Conservation (phyloP, 2,888 invertebrate genomes). For the Melieria omissa region DNA sequence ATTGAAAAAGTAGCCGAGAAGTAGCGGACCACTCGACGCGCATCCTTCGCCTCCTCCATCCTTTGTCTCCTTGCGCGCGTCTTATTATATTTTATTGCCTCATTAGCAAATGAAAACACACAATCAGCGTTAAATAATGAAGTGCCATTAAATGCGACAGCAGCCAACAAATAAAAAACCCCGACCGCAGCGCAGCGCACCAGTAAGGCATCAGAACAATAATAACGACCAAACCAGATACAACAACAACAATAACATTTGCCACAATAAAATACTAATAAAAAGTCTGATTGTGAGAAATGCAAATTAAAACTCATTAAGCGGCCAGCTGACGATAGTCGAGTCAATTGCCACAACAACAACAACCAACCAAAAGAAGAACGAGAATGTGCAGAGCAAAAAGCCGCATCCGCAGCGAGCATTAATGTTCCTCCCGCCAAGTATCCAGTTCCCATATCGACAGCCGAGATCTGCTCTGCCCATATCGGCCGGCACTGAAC, state of each 20-base stretch:
- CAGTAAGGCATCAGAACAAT: neutral
- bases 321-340: neutral
- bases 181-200: too few relatives aligned
- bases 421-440: constrained; percentile 15
- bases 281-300: constrained; percentile 31
- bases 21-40: neutral
- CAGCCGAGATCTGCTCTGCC: constrained; percentile 10
- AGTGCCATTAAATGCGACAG: constrained; percentile 1
- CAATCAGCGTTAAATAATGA: constrained; percentile 14
- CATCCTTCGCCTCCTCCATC: neutral
- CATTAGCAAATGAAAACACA: constrained; percentile 25
- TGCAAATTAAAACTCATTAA: constrained; percentile 37
- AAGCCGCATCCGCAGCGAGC: neutral
- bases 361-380: neutral
- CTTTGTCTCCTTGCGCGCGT: neutral
- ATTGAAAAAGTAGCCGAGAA: too few relatives aligned
- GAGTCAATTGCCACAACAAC: neutral
- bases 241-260: constrained; percentile 12
- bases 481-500: constrained; percentile 5
- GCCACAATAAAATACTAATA: constrained; percentile 27
- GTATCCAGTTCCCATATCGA: neutral
- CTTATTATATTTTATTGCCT: constrained; percentile 11
- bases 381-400: neutral
- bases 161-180: neutral
- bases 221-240: neutral